A percentile compares a stretch with the other conserved stretches of the same genome.
Conservation (phyloP, 1,140 invertebrate genomes). For the Drosophila ananassae region DNA sequence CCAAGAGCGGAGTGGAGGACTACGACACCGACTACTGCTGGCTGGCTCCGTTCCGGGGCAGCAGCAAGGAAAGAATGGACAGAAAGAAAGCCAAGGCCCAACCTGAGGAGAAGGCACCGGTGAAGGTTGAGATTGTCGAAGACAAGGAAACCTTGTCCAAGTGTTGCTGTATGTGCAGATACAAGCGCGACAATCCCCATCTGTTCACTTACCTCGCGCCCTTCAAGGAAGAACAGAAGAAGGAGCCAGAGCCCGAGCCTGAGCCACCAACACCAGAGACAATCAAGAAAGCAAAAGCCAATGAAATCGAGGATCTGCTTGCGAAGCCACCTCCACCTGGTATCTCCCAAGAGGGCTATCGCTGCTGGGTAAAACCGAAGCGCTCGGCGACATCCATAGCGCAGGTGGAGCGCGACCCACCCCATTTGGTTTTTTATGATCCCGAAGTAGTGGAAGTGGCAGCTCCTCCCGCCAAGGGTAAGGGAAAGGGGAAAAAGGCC, state of each 20-base stretch:
- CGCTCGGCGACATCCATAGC: background rate
- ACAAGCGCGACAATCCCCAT: constrained; percentile 41
- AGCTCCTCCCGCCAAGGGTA: constrained; percentile 15
- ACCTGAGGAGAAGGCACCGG: background rate
- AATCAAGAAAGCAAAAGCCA: background rate
- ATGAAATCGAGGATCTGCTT: constrained; percentile 14
- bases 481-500: background rate
- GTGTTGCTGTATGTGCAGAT: constrained; percentile 39
- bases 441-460: background rate
- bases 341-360: constrained; percentile 39
- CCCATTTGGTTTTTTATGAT: background rate
- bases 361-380: constrained; percentile 43
- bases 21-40: constrained; percentile 64
- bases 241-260: background rate
- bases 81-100: background rate
- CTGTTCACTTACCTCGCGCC: constrained; percentile 56
- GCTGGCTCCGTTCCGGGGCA: constrained; percentile 51
- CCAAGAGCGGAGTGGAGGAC: constrained; percentile 54
- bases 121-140: background rate
- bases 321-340: constrained; percentile 37
- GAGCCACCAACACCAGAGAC: background rate
- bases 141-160: background rate
- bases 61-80: constrained; percentile 6
- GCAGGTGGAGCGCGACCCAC: background rate
- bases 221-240: constrained; percentile 15